A percentile compares a stretch with the other conserved stretches of the same genome.
Conservation (phyloP, 2,888 invertebrate species). For the Pandemis corylana region DNA sequence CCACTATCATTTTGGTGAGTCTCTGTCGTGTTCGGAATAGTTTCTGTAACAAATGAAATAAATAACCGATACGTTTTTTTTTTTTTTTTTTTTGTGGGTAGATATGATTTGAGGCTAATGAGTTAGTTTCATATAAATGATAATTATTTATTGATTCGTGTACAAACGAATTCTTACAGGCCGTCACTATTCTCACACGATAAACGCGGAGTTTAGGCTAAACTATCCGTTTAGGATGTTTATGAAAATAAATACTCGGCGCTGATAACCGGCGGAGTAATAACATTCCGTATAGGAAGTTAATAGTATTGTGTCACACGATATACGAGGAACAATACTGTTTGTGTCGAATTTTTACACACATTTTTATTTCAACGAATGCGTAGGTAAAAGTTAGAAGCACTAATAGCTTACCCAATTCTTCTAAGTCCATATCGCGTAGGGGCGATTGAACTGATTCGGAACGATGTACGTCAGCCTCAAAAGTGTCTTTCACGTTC, state of each 20-base stretch:
- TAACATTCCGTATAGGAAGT: slow-evolving; percentile 3
- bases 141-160: too few relatives aligned
- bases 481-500: neutral
- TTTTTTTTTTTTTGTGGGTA: neutral
- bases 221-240: slow-evolving; percentile 8
- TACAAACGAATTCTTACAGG: neutral
- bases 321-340: slow-evolving; percentile 5
- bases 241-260: neutral
- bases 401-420: neutral
- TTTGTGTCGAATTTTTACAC: neutral
- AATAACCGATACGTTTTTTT: neutral
- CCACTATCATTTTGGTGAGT: neutral
- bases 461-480: neutral
- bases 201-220: neutral
- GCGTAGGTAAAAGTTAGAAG: neutral
- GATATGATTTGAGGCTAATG: neutral
- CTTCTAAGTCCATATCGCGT: neutral
- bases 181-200: neutral
- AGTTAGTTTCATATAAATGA: too few relatives aligned
- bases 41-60: neutral
- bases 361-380: neutral
- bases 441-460: neutral
- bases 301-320: too few relatives aligned
- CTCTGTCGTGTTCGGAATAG: neutral
- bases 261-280: neutral